phyloP scores from a whole-genome alignment of 2,113 vertebrate genomes.

The Misgurnus anguillicaudatus region DNA sequence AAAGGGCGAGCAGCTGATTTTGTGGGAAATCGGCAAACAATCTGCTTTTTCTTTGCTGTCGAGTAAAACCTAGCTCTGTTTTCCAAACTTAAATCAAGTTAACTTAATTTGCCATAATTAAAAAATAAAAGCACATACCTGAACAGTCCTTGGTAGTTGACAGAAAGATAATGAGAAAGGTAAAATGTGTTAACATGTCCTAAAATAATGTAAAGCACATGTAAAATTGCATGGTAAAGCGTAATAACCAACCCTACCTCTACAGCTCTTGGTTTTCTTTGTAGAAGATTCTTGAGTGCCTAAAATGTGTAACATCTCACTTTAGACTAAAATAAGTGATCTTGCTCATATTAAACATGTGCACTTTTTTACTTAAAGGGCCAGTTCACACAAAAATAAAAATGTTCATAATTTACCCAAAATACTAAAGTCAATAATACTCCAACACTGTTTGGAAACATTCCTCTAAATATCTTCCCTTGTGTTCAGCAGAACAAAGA shows the following conservation, averaged over 20 bases:
- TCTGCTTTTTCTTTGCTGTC: too few species aligned
- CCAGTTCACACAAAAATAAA: too few species aligned
- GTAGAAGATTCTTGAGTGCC: not conserved
- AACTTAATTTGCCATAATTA: not conserved
- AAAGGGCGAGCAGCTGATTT: too few species aligned
- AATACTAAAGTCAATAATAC: too few species aligned
- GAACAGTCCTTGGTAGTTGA: not conserved
- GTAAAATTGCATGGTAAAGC: not conserved
- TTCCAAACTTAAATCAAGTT: not conserved
- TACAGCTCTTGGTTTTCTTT: not conserved
- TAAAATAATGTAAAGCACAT: not conserved
- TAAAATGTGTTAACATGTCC: not conserved
- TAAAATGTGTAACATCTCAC: not conserved
- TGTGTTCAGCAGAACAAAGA: too few species aligned
- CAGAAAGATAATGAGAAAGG: not conserved
- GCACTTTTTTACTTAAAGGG: too few species aligned
- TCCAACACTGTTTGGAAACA: too few species aligned
- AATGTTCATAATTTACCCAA: too few species aligned
- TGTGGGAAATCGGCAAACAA: too few species aligned
- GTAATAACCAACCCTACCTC: not conserved
- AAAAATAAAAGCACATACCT: constrained; percentile 6
- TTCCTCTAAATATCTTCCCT: too few species aligned
- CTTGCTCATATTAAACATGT: not conserved
- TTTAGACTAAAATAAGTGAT: not conserved
- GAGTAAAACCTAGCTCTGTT: too few species aligned